phyloP scores from a whole-genome alignment of 2,888 invertebrate species.

The Aplocera efformata region DNA sequence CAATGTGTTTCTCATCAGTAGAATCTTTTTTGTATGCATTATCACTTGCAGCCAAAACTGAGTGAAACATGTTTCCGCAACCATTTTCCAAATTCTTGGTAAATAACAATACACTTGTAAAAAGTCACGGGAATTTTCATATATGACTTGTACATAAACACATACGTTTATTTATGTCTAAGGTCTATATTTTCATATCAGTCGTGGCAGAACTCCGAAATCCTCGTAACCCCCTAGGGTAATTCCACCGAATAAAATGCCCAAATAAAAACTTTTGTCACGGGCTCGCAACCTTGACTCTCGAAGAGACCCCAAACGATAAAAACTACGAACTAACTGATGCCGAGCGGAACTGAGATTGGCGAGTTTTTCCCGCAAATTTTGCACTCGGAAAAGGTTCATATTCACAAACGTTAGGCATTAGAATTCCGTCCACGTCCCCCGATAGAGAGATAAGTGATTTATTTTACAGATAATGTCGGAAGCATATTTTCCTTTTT shows the following conservation, averaged over 20 bases:
- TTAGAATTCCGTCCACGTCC: conserved; percentile 25
- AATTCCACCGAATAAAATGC: conserved; percentile 11
- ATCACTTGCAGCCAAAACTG: no score
- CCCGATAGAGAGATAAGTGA: conserved; percentile 28
- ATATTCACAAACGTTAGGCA: conserved; percentile 17
- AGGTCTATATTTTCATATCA: no score
- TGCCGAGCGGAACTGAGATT: background rate
- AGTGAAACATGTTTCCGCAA: no score
- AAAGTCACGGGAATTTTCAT: no score
- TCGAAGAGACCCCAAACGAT: conserved; percentile 7
- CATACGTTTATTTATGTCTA: no score
- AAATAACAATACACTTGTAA: no score
- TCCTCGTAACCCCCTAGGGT: conserved; percentile 5
- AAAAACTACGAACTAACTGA: conserved; percentile 8
- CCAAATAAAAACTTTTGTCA: conserved; percentile 11
- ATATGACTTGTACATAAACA: no score
- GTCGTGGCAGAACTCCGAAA: background rate
- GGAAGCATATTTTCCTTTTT: conserved; percentile 17
- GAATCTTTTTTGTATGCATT: no score
- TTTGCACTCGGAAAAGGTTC: conserved; percentile 9
- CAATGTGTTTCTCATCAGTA: no score
- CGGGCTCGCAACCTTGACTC: conserved; percentile 8
- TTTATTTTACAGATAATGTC: conserved; percentile 29
- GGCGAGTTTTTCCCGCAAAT: conserved; percentile 6
- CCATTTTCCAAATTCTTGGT: no score